phyloP scores from a whole-genome alignment of 2,113 vertebrate genomes.

The Porphyrio hochstetteri region DNA sequence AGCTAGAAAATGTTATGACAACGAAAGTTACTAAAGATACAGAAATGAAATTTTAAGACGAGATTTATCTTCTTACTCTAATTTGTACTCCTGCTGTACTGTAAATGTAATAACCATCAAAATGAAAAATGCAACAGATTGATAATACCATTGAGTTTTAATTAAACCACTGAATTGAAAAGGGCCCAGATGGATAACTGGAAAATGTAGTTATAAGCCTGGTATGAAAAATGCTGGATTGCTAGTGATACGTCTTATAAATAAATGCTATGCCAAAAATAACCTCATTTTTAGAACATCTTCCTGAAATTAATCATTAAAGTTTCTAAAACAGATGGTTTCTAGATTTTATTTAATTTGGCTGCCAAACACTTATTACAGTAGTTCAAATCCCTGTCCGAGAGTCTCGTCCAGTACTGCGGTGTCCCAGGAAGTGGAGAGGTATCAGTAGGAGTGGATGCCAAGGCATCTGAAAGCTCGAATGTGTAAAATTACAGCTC shows the following conservation, averaged over 20 bases:
- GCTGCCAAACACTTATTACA: slow-evolving; percentile 41
- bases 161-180: slow-evolving; percentile 86
- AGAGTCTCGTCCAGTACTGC: not conserved
- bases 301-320: slow-evolving; percentile 77
- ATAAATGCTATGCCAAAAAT: slow-evolving; percentile 75
- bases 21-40: slow-evolving; percentile 73
- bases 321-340: slow-evolving; percentile 80
- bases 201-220: slow-evolving; percentile 81
- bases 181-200: slow-evolving; percentile 83
- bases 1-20: slow-evolving; percentile 74
- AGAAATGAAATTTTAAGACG: slow-evolving; percentile 75
- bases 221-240: slow-evolving; percentile 77
- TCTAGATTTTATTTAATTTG: slow-evolving; percentile 75
- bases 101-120: slow-evolving; percentile 84
- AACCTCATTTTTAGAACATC: slow-evolving; percentile 74
- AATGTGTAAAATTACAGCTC: not conserved
- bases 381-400: not conserved
- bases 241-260: slow-evolving; percentile 69
- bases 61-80: slow-evolving; percentile 80
- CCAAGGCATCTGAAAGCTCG: not conserved
- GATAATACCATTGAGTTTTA: slow-evolving; percentile 86
- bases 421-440: not conserved
- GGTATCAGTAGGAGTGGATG: not conserved
- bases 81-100: slow-evolving; percentile 82
- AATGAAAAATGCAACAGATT: slow-evolving; percentile 87